phyloP scores from a whole-genome alignment of 1,140 invertebrate species.

The Dolichoris vasculosae region DNA sequence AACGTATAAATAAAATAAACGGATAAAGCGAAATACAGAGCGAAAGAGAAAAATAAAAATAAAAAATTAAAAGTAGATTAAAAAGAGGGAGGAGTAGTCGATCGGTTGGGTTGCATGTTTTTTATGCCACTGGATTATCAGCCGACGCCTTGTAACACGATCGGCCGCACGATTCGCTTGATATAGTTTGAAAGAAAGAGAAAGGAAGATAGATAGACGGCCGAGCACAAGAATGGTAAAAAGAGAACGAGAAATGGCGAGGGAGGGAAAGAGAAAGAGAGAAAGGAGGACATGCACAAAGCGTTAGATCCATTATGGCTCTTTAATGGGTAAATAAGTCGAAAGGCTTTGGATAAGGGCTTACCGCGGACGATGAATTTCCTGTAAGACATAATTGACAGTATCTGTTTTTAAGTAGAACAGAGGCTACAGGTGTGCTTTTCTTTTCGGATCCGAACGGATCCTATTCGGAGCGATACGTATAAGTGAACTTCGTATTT shows the following conservation, averaged over 20 bases:
- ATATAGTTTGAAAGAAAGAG: neutral
- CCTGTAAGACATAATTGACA: constrained; percentile 47
- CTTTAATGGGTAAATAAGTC: constrained; percentile 46
- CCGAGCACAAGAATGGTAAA: neutral
- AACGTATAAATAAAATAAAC: neutral
- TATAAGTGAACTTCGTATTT: constrained; percentile 28
- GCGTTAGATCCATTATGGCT: constrained; percentile 44
- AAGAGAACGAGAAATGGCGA: neutral
- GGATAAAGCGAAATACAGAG: neutral
- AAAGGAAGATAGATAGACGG: neutral
- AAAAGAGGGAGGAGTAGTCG: neutral
- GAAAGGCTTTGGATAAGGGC: neutral
- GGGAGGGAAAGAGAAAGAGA: neutral
- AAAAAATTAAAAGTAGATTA: neutral
- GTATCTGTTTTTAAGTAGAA: constrained; percentile 48
- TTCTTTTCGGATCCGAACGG: neutral
- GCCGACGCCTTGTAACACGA: constrained; percentile 33
- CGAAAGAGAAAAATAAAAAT: neutral
- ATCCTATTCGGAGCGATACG: neutral
- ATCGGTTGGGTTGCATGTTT: neutral
- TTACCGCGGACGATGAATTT: neutral
- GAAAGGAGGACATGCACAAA: neutral
- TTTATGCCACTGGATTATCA: constrained; percentile 47
- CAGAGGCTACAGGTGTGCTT: constrained; percentile 16
- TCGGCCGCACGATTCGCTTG: neutral